A percentile compares a stretch with the other conserved stretches of the same genome.
Conservation (phyloP, 2,888 invertebrate genomes). For the Agrotis ipsilon region DNA sequence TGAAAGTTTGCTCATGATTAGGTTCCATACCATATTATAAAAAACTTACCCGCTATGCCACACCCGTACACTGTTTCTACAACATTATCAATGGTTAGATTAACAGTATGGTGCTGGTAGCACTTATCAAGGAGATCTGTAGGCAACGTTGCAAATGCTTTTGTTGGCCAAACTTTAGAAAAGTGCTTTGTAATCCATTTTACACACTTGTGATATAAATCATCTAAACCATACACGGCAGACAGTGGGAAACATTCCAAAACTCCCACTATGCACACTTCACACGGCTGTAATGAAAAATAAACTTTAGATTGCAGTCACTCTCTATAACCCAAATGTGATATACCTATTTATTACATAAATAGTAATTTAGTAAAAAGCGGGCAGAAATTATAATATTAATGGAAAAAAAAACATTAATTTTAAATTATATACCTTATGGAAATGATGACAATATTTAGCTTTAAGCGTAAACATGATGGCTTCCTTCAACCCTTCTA, state of each 20-base stretch:
- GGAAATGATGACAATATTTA: constrained; percentile 98
- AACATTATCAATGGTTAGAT: constrained; percentile 95
- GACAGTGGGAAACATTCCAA: constrained; percentile 97
- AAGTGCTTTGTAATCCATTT: constrained; percentile 97
- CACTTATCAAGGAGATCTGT: constrained; percentile 96
- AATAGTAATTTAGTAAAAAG: constrained; percentile 1
- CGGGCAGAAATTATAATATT: neutral
- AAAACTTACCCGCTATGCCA: constrained; percentile 92
- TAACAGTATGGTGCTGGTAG: constrained; percentile 95
- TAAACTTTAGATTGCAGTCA: neutral
- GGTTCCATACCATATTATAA: neutral
- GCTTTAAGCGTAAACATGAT: constrained; percentile 96
- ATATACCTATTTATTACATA: constrained; percentile 2
- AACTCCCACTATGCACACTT: constrained; percentile 96
- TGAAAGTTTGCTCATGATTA: neutral
- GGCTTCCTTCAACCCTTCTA: constrained; percentile 98
- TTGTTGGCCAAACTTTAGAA: constrained; percentile 96
- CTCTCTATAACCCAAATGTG: neutral
- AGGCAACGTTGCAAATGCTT: constrained; percentile 96
- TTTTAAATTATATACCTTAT: constrained; percentile 91
- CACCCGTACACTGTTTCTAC: constrained; percentile 96
- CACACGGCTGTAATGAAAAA: constrained; percentile 93
- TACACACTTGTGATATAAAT: constrained; percentile 96
- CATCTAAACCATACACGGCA: constrained; percentile 96
- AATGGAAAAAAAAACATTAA: neutral